phyloP scores from a whole-genome alignment of 2,888 invertebrate genomes.

The Chrysomela aeneicollis region DNA sequence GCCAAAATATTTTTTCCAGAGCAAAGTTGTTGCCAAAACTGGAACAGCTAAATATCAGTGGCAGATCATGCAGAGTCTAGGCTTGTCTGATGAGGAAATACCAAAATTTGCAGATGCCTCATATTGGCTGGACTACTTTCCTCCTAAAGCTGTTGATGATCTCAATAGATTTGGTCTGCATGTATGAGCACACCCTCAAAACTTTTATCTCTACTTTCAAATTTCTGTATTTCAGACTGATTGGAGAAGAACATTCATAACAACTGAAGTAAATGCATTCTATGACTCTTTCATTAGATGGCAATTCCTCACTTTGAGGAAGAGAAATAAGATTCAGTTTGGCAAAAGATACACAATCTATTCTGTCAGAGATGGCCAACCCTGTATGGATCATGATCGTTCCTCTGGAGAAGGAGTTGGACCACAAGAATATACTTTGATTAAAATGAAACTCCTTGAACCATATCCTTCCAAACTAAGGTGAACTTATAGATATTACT shows the following conservation, averaged over 20 bases:
- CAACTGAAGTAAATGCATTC: constrained; percentile 97
- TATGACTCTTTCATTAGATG: constrained; percentile 97
- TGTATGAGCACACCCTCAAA: constrained; percentile 66
- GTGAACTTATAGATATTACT: too few relatives aligned
- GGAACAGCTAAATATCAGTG: constrained; percentile 93
- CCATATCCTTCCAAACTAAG: constrained; percentile 77
- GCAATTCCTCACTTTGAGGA: constrained; percentile 90
- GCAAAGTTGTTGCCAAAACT: constrained; percentile 93
- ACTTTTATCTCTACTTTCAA: constrained; percentile 16
- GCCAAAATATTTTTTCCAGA: constrained; percentile 63
- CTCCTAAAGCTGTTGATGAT: constrained; percentile 87
- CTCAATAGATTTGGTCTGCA: constrained; percentile 89
- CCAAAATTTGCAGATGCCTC: constrained; percentile 87
- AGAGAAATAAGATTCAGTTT: constrained; percentile 90
- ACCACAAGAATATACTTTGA: constrained; percentile 96
- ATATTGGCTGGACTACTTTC: constrained; percentile 98
- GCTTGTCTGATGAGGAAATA: constrained; percentile 91
- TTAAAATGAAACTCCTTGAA: constrained; percentile 87
- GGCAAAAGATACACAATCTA: constrained; percentile 97
- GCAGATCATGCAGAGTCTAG: constrained; percentile 97
- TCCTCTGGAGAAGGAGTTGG: constrained; percentile 96
- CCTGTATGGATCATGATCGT: constrained; percentile 99
- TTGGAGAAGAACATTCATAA: constrained; percentile 98
- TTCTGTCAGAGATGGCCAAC: constrained; percentile 96
- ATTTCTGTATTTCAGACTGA: constrained; percentile 74